Evolutionary conservation across 2,888 invertebrate species (phyloP).

Genomic region (Athrips mouffetella): DNA sequence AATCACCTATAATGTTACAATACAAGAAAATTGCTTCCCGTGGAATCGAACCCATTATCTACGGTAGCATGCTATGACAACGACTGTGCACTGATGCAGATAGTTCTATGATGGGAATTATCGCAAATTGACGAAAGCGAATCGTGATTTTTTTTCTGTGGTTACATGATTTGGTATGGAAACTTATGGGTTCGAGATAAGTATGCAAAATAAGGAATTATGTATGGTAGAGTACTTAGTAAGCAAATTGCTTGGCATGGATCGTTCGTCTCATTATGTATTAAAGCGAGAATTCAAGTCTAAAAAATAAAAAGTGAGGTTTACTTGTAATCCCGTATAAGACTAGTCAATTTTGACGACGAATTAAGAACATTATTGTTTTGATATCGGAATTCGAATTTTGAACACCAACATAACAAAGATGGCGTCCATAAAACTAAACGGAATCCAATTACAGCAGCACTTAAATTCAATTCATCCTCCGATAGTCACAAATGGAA

Average conservation of each 20-base stretch:
- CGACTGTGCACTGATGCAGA: constrained; percentile 41
- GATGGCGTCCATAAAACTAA: not conserved
- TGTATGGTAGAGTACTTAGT: not conserved
- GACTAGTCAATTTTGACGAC: too few relatives aligned
- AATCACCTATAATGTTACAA: constrained; percentile 33
- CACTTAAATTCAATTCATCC: constrained; percentile 21
- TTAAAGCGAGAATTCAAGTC: not conserved
- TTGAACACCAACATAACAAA: not conserved
- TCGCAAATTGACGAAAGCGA: constrained; percentile 45
- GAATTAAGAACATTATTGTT: not conserved
- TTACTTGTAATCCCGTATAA: too few relatives aligned
- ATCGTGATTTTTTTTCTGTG: constrained; percentile 31
- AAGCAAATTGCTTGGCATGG: too few relatives aligned
- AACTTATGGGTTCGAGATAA: not conserved
- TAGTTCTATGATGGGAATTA: constrained; percentile 36
- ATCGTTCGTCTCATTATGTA: not conserved
- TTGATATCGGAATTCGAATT: not conserved
- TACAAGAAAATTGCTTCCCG: constrained; percentile 49
- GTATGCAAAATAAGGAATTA: constrained; percentile 1
- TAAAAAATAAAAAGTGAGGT: not conserved
- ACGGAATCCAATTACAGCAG: constrained; percentile 20
- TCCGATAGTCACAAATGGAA: constrained; percentile 24
- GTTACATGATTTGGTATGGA: constrained; percentile 3
- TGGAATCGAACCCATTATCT: constrained; percentile 62
- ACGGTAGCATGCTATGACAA: constrained; percentile 44